Conservation (phyloP, 2,113 vertebrate species). For the Nesoenas mayeri region DNA sequence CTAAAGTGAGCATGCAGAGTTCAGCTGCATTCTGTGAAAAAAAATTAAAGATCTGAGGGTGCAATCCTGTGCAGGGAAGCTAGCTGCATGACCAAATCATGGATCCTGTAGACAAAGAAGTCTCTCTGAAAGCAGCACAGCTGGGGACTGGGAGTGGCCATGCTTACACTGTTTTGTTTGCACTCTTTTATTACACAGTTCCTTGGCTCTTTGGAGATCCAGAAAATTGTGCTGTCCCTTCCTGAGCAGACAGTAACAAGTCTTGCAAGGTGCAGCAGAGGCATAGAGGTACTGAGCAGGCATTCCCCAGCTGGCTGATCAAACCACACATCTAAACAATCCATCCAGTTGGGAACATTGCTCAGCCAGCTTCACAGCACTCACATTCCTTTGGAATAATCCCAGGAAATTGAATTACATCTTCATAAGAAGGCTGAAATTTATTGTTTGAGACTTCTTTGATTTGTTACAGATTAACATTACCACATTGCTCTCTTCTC, state of each 20-base stretch:
- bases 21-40: background rate
- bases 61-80: background rate
- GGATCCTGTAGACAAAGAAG: background rate
- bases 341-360: background rate
- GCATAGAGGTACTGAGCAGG: background rate
- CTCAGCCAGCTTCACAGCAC: background rate
- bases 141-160: background rate
- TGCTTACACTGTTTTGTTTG: background rate
- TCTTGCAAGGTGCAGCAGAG: background rate
- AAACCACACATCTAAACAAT: background rate
- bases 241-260: background rate
- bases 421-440: background rate
- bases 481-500: background rate
- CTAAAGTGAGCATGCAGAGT: background rate
- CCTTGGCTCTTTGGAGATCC: background rate
- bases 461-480: background rate
- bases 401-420: background rate
- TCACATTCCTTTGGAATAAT: background rate
- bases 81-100: background rate
- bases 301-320: background rate
- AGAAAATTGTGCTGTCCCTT: background rate
- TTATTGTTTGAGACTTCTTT: background rate
- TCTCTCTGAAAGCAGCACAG: background rate
- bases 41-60: background rate
- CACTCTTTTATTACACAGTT: background rate